These are phyloP conservation scores for Syngnathus rostellatus DNA, from an alignment of 2,797 vertebrate genomes.

Conservation along the genomic window DNA sequence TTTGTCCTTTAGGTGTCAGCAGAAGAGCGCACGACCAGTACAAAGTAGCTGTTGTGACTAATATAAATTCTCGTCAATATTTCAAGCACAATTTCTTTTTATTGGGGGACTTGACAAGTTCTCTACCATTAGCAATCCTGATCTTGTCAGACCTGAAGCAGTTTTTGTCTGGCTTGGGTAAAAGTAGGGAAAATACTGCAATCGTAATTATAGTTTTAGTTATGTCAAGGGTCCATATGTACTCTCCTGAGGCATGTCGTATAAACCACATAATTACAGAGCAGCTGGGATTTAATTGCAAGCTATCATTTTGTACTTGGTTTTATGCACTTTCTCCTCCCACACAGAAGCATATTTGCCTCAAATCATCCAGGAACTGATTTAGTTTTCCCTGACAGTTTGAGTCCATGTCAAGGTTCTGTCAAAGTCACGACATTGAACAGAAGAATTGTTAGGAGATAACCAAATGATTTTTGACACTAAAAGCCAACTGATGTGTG, in stretches of 20 bases:
- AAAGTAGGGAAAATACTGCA: constrained; percentile 46
- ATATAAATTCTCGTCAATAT: background rate
- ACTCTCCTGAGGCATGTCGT: constrained; percentile 54
- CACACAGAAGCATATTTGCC: constrained; percentile 32
- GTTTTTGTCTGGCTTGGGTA: constrained; percentile 50
- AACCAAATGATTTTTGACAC: background rate
- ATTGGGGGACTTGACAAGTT: constrained; percentile 4
- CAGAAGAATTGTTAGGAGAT: background rate
- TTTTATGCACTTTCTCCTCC: constrained; percentile 66
- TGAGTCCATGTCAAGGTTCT: constrained; percentile 15
- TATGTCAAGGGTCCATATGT: constrained; percentile 60
- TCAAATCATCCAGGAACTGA: constrained; percentile 17
- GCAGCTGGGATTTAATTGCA: constrained; percentile 61
- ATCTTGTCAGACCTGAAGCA: constrained; percentile 29
- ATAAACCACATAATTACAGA: constrained; percentile 66
- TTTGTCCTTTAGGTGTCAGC: constrained; percentile 74
- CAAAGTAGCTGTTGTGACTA: background rate
- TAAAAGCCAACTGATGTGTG: background rate
- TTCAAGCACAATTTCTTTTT: background rate
- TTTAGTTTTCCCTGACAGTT: constrained; percentile 1
- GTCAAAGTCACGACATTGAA: background rate
- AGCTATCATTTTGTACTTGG: constrained; percentile 66
- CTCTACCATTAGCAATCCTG: constrained; percentile 27
- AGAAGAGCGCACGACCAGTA: constrained; percentile 34
- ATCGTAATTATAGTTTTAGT: constrained; percentile 62